Evolutionary conservation across 2,888 invertebrate genomes (phyloP).

Genomic region (Globia sparganii): DNA sequence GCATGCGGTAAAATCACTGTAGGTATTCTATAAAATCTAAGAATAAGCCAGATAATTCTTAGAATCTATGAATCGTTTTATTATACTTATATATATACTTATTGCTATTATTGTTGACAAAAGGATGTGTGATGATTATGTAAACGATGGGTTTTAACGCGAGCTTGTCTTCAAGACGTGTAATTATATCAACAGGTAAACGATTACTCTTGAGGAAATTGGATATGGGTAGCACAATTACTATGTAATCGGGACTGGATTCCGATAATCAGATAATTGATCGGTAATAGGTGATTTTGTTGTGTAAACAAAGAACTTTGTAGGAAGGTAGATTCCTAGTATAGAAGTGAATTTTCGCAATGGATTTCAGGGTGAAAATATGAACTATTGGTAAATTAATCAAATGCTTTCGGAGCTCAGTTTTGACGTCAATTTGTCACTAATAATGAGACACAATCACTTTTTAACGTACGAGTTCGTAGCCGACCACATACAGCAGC

Average conservation of each 20-base stretch:
- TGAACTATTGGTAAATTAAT: background rate
- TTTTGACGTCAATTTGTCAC: background rate
- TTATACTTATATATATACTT: background rate
- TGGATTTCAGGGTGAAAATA: background rate
- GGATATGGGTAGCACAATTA: background rate
- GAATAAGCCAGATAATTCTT: background rate
- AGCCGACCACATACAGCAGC: no score
- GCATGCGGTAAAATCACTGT: background rate
- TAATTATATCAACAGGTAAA: conserved; percentile 30
- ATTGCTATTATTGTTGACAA: background rate
- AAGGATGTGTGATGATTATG: background rate
- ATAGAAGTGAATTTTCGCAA: background rate
- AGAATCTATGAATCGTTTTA: conserved; percentile 3
- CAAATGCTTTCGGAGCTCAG: background rate
- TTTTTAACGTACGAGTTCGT: no score
- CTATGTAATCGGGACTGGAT: background rate
- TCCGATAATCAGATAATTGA: conserved; percentile 2
- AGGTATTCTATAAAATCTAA: background rate
- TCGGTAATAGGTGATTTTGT: background rate
- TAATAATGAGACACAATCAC: no score
- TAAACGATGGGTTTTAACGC: conserved; percentile 13
- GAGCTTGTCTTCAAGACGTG: background rate
- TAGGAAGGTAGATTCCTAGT: background rate
- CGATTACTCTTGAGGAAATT: conserved; percentile 33
- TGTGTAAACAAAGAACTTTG: conserved; percentile 7